These are phyloP conservation scores for Sphenopsis melanotis DNA, from an alignment of 2,797 vertebrate species.

Conservation along the genomic window DNA sequence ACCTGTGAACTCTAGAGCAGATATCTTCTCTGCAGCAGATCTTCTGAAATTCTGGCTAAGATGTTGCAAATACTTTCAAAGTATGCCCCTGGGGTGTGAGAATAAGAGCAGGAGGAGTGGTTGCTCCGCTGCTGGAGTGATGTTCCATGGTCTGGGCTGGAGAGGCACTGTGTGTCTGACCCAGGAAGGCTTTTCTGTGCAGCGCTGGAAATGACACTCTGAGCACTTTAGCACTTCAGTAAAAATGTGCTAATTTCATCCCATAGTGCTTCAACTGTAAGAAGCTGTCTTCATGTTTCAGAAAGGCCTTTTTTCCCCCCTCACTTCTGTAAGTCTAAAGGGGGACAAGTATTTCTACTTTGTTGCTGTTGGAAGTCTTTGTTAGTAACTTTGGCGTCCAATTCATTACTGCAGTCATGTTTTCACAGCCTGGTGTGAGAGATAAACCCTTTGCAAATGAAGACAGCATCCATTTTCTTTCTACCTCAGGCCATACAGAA, in stretches of 20 bases:
- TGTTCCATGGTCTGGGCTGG: neutral
- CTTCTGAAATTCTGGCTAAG: neutral
- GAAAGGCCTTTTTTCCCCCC: neutral
- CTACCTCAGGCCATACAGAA: slow-evolving; percentile 79
- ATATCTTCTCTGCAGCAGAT: neutral
- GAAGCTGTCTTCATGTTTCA: neutral
- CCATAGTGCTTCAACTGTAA: neutral
- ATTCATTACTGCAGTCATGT: slow-evolving; percentile 82
- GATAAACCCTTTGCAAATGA: slow-evolving; percentile 88
- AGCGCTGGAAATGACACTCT: neutral
- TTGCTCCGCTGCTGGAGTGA: neutral
- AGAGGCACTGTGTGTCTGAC: neutral
- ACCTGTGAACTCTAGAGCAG: neutral
- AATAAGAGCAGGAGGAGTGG: rapidly evolving
- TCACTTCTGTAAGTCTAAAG: neutral
- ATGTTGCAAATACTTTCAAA: neutral
- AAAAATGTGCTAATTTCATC: neutral
- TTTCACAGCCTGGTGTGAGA: slow-evolving; percentile 82
- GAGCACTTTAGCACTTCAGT: neutral
- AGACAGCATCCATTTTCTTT: slow-evolving; percentile 79
- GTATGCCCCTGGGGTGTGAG: neutral
- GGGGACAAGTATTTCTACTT: slow-evolving; percentile 31
- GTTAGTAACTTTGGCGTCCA: slow-evolving; percentile 77
- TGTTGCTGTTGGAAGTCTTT: slow-evolving; percentile 75
- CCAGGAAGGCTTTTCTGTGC: neutral